These are phyloP conservation scores for Drosophila macrospina DNA, from an alignment of 2,888 invertebrate genomes.

Conservation along the genomic window DNA sequence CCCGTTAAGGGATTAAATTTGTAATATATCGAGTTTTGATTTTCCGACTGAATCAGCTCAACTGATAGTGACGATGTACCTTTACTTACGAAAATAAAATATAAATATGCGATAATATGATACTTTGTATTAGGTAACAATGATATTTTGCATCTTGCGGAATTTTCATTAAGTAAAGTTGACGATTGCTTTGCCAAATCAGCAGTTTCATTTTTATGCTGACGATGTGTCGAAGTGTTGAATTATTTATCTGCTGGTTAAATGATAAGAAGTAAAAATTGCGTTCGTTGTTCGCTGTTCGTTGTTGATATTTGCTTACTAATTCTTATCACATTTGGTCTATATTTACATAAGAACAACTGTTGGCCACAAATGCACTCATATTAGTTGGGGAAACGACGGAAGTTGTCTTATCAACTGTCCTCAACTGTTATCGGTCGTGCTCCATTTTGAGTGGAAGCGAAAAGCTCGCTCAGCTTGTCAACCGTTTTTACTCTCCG, in stretches of 20 bases:
- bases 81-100: background rate
- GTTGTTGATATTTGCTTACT: slow-evolving; percentile 14
- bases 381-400: slow-evolving; percentile 4
- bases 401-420: slow-evolving; percentile 54
- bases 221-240: slow-evolving; percentile 9
- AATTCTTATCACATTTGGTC: slow-evolving; percentile 41
- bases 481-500: slow-evolving; percentile 4
- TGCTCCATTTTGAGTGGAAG: slow-evolving; percentile 46
- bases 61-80: background rate
- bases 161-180: slow-evolving; percentile 1
- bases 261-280: slow-evolving; percentile 19
- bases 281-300: background rate
- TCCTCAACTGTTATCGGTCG: slow-evolving; percentile 63
- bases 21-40: background rate
- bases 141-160: background rate
- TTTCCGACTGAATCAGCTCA: background rate
- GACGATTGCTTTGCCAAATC: slow-evolving; percentile 13
- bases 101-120: background rate
- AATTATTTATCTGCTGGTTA: background rate
- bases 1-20: too few species aligned
- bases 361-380: slow-evolving; percentile 14
- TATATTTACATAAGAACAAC: slow-evolving; percentile 23
- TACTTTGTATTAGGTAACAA: background rate
- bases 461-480: slow-evolving; percentile 66
- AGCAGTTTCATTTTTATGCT: slow-evolving; percentile 48